Evolutionary conservation across 2,113 vertebrate species (phyloP), one percentile per base, ranked within the genome.

Genomic region (Epinephelus cyanopodus): DNA sequence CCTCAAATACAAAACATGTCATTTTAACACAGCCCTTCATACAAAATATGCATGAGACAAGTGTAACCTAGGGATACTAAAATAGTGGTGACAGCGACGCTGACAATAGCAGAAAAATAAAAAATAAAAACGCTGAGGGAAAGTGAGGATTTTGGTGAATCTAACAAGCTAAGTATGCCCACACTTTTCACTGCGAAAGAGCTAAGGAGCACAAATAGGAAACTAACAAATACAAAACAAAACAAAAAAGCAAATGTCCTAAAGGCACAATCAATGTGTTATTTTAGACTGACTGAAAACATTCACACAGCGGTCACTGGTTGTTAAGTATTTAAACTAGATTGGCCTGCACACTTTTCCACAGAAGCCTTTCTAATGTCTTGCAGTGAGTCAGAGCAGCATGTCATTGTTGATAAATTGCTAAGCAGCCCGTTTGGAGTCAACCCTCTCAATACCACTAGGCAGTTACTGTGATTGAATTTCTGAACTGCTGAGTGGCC

Each of bases 381-480:
- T 68, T 63, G 27, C 70, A 48, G 67, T 70, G 74, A 87, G 29
- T 82, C 75, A 81, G 63, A 79, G 79, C 78, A 23, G 82, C 48
- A 45, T 65, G 80, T 72, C 82, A 73, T 66, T 82, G 86, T 77
- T 90, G 86, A 91, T 79, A 52, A 70, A 89, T 74, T 45, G 74
- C 42, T 87, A 83, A 77, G 89, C 82, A 69, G 81, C 60, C 50
- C 63, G 27, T 52, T 83, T 86, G 6, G 0, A 86, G 27, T 84
- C 67, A 50, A 61, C 70, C 69, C 60, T 66, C 66, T 83, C 79
- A 62, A 70, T 71, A 64, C 48, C 61, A 74, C n/a, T 3, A 47
- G 18, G 77, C 57, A 58, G 82, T 82, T 83, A 82, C 69, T 63
- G 68, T 83, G 89, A 92, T 85, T 90, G 69, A 76, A 84, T 81